phyloP scores from a whole-genome alignment of 2,113 vertebrate genomes.

The Leuciscus idus region DNA sequence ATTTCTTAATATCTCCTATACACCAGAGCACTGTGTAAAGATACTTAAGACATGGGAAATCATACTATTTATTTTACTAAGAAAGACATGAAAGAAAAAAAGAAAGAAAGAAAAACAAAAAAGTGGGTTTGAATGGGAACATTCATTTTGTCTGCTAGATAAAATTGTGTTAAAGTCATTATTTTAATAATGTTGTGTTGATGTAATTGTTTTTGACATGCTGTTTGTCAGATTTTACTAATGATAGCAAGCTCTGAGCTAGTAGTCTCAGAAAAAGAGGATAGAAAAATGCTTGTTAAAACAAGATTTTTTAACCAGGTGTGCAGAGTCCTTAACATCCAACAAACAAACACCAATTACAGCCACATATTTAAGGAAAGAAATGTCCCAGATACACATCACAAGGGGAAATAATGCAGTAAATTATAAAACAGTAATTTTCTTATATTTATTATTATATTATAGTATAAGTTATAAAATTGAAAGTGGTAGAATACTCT shows the following conservation, averaged over 20 bases:
- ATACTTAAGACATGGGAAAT: background rate
- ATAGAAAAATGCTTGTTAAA: background rate
- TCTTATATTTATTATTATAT: too few relatives aligned
- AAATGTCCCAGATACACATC: background rate
- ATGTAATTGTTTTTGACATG: background rate
- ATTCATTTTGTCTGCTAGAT: background rate
- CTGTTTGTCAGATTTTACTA: background rate
- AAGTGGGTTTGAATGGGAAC: background rate
- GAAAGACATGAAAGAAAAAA: background rate
- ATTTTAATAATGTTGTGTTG: background rate
- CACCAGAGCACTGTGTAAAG: background rate
- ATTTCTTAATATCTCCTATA: background rate
- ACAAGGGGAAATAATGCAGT: background rate
- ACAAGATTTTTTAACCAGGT: background rate
- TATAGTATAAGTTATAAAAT: background rate
- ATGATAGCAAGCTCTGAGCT: background rate
- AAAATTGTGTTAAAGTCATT: background rate
- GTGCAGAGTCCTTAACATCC: background rate
- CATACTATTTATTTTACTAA: background rate
- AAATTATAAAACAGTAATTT: too few relatives aligned
- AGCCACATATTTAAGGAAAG: background rate
- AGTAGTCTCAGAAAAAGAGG: background rate
- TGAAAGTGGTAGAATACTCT: background rate
- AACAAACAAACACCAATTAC: background rate
- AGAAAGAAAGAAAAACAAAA: background rate